Evolutionary conservation across 2,113 vertebrate species (phyloP).

Genomic region (Eptesicus fuscus): DNA sequence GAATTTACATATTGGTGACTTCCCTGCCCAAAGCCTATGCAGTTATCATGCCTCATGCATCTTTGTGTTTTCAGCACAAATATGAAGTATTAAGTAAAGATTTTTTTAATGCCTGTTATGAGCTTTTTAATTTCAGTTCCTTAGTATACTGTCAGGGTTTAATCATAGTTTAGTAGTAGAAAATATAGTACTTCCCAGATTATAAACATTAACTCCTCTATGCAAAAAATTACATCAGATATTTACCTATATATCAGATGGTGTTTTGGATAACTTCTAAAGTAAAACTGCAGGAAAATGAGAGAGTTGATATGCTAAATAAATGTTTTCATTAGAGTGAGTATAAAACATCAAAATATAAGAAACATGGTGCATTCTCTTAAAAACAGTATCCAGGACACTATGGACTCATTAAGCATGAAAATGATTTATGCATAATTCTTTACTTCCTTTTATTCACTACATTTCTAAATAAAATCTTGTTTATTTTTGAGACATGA

Average conservation of each 20-base stretch:
- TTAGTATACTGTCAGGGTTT: not conserved
- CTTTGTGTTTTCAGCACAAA: not conserved
- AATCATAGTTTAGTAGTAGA: not conserved
- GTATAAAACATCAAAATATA: not conserved
- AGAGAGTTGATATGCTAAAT: not conserved
- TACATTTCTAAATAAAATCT: conserved; percentile 34
- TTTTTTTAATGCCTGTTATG: not conserved
- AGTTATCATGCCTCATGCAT: not conserved
- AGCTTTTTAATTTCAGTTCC: not conserved
- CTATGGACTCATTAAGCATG: not conserved
- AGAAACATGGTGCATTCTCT: not conserved
- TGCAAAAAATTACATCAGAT: not conserved
- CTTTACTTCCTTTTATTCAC: not conserved
- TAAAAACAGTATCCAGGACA: not conserved
- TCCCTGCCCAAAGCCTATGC: not conserved
- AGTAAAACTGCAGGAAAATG: not conserved
- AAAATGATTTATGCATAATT: not conserved
- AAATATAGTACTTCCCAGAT: not conserved
- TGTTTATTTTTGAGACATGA: not conserved
- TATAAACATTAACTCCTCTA: not conserved
- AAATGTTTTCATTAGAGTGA: not conserved
- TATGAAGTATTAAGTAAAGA: not conserved
- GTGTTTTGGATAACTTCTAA: not conserved
- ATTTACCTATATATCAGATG: not conserved
- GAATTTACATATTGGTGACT: not conserved